Evolutionary conservation across 2,888 invertebrate genomes (phyloP), one percentile per base, ranked within the genome.

Genomic region (Sesia bembeciformis): DNA sequence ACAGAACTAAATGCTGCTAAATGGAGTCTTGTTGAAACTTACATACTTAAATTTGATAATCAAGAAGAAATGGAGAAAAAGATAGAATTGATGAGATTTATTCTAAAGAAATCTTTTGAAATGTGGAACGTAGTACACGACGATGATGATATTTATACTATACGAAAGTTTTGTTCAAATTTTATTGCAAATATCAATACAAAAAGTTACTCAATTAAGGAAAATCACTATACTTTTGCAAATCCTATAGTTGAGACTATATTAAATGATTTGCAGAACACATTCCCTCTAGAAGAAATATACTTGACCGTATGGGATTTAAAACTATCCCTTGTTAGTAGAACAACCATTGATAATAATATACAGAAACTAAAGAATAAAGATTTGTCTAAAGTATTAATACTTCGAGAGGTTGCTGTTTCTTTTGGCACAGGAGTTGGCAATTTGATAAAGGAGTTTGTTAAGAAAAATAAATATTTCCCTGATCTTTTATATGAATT

Each of bases 271-370:
- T 56, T 73, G 8, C 56, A 56, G 43, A 61, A 57, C 7, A 51
- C 50, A 38, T 58, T 70, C 43, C 57, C 60, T 4, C 40, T 62
- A 5, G 54, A 67, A 42, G 63, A 70, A 52, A 63, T 64, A 23
- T 76, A 75, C 55, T 57, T 64, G 4, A 40, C 54, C n/a, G 23
- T 65, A n/a, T 77, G 73, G 78, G 56, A 64, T 6, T 57, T 76
- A 49, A 54, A 59, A 40, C 49, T 76, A 4, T 56, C 61, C 5
- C 55, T 64, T 8, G 55, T 53, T 4, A 62, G 66, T 53, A 64
- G 63, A 54, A 55, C 61, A 4, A 52, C 63, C 7, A 53, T 59
- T 5, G 54, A 57, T 1, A n/a, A 23, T 46, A 23, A 46, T n/a
- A 46, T 5, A 46, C 23, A 6, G 7, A 46, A 8, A 23, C 46